These are phyloP conservation scores for Hystrix brachyura DNA, from an alignment of 2,113 vertebrate genomes.

Conservation along the genomic window DNA sequence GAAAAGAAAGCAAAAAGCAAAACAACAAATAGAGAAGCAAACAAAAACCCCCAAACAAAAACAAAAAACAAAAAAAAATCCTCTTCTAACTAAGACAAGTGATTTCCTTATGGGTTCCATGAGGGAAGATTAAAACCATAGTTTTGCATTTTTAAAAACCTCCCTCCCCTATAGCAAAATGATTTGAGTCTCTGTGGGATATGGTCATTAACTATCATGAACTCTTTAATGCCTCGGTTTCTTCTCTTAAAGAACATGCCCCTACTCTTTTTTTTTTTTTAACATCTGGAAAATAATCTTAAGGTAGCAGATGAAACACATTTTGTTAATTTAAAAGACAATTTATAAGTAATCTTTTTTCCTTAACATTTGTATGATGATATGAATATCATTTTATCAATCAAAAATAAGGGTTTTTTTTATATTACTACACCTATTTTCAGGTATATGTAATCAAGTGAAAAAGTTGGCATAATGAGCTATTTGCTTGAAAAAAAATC, in stretches of 20 bases:
- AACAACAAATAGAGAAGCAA: too few relatives aligned
- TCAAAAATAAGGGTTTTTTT: background rate
- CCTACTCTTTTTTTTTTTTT: background rate
- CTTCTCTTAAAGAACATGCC: background rate
- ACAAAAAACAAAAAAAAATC: background rate
- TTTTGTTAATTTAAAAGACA: background rate
- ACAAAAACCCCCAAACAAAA: background rate
- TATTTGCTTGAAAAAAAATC: background rate
- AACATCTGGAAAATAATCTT: conserved; percentile 27
- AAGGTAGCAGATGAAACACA: background rate
- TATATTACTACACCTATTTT: background rate
- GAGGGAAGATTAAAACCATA: background rate
- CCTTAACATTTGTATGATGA: background rate
- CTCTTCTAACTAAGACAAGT: background rate
- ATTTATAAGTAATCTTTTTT: background rate
- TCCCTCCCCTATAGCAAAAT: background rate
- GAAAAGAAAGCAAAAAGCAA: background rate
- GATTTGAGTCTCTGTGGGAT: background rate
- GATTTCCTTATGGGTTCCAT: background rate
- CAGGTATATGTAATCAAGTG: background rate
- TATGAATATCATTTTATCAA: background rate
- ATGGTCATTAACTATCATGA: background rate
- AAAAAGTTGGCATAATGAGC: background rate
- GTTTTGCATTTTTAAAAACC: background rate
- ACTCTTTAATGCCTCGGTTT: background rate